phyloP scores from a whole-genome alignment of 2,797 vertebrate genomes.

The Characodon lateralis region DNA sequence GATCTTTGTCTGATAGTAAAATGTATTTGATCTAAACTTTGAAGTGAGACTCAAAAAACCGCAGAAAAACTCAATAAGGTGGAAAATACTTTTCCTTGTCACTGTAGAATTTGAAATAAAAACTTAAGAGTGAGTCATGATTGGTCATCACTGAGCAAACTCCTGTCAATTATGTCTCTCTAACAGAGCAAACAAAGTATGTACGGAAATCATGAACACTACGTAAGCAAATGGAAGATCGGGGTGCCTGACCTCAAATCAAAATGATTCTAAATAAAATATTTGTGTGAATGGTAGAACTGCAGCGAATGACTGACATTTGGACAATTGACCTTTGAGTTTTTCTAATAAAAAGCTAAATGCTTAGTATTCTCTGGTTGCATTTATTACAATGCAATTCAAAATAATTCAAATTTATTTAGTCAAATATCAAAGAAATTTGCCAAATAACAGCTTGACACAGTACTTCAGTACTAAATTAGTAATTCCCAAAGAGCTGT shows the following conservation, averaged over 20 bases:
- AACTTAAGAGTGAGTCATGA: neutral
- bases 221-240: constrained; percentile 30
- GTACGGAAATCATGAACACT: constrained; percentile 45
- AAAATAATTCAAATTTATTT: neutral
- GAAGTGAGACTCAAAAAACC: neutral
- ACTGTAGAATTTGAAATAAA: neutral
- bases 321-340: neutral
- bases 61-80: neutral
- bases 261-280: constrained; percentile 25
- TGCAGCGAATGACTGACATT: neutral
- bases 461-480: neutral
- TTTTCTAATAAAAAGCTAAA: neutral
- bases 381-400: neutral
- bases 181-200: neutral
- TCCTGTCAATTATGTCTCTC: neutral
- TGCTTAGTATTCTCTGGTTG: neutral
- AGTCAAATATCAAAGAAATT: neutral
- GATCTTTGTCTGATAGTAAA: neutral
- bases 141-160: neutral
- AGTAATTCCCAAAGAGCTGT: neutral
- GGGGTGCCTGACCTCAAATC: constrained; percentile 6
- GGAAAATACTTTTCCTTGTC: neutral
- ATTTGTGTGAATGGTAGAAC: neutral
- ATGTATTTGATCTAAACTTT: neutral
- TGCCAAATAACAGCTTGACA: neutral